Base-by-base conservation (phyloP, 2,888 invertebrate species). In the Dichetophora obliterata region DNA sequence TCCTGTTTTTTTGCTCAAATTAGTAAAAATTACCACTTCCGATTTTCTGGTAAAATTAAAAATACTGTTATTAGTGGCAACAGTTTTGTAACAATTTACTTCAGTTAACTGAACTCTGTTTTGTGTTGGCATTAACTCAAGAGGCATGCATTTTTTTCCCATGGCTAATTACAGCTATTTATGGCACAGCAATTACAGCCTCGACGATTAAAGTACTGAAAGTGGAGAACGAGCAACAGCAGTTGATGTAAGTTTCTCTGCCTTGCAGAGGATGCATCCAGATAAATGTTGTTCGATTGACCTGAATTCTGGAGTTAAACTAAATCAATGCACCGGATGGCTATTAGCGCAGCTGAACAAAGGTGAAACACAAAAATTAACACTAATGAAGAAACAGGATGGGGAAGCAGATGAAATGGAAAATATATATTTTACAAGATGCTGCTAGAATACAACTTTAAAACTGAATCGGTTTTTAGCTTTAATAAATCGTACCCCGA, bases 231-330 rank as follows among this genome's bases (percentile, higher is more conserved):
- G 5, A 31, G 31, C 3, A 31, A 54, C 19, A 54, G 8, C 54
- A 22, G 59, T 11, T 27, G 27, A 24, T 27, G 3, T 19, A 54
- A 6, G n/a, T n/a, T n/a, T n/a, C 6, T 43, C 11, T 43, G 63
- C 63, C 27, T n/a, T 6, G 63, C 63, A 34, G 48, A 19, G 68
- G 24, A 50, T 48, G 27, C 68, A 52, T 8, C 73, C 65, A 73
- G 52, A 73, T 73, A 74, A 74, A 74, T 74, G 74, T 37, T 52
- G 43, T 37, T 24, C 65, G 74, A 74, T 74, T 74, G 74, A 74
- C 74, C 74, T 66, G 19, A 66, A 74, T 74, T 37, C 19, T 54
- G 16, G n/a, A 6, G 65, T 19, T 63, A 50, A 74, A 65, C 74
- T 74, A 74, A 74, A 74, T 74, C 74, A 74, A 74, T 74, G 74